These are phyloP conservation scores for Andrena bucephala DNA, from an alignment of 2,888 invertebrate species.

Conservation along the genomic window DNA sequence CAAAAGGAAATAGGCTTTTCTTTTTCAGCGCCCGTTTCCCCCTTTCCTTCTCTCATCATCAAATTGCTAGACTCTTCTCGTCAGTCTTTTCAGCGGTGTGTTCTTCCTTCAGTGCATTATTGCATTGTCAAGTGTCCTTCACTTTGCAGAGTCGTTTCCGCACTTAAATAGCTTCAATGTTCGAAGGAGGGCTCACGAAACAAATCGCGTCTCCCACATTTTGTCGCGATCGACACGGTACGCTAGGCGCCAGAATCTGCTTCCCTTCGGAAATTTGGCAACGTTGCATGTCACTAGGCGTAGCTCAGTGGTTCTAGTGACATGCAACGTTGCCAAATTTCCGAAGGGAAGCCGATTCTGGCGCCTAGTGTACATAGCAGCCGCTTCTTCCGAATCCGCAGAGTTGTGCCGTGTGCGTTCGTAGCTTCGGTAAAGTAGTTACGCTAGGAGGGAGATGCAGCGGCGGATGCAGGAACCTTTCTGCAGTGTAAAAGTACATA, in stretches of 20 bases:
- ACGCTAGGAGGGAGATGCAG: too few relatives aligned
- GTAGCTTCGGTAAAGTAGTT: neutral
- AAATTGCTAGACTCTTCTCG: slow-evolving; percentile 38
- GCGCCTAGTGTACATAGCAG: neutral
- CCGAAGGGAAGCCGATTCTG: too few relatives aligned
- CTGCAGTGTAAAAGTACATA: too few relatives aligned
- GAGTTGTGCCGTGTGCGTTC: neutral
- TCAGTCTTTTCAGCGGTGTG: slow-evolving; percentile 10
- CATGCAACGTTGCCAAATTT: too few relatives aligned
- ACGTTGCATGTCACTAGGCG: too few relatives aligned
- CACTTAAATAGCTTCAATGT: slow-evolving; percentile 8
- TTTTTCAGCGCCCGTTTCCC: slow-evolving; percentile 23
- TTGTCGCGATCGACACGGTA: neutral
- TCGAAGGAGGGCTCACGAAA: slow-evolving; percentile 21
- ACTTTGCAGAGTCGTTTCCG: slow-evolving; percentile 40
- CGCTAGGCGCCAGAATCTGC: too few relatives aligned
- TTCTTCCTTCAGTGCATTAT: slow-evolving; percentile 48
- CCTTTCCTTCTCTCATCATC: slow-evolving; percentile 45
- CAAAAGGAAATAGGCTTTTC: slow-evolving; percentile 18
- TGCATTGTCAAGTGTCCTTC: slow-evolving; percentile 50
- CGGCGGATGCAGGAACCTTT: too few relatives aligned
- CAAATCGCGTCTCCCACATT: slow-evolving; percentile 31
- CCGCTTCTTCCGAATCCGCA: neutral
- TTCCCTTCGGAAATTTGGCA: too few relatives aligned
- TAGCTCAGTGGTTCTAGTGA: too few relatives aligned